Conservation (phyloP, 1,140 invertebrate genomes). For the Protaetia brevitarsis region DNA sequence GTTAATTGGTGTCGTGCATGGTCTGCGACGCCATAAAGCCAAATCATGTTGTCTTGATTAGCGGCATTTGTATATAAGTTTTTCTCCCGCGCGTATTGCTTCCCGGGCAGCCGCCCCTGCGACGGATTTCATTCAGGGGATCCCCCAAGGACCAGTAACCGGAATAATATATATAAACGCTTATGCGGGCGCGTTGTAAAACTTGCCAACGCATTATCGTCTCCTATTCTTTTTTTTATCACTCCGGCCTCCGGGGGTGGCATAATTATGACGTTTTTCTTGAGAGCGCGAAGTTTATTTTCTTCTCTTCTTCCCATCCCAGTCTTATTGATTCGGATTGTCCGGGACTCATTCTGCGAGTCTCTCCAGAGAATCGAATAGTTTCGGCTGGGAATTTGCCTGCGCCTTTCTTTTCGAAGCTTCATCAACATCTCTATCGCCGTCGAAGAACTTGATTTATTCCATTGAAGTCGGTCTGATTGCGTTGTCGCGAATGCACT, state of each 20-base stretch:
- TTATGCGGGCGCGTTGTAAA: not conserved
- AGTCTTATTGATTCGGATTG: too few relatives aligned
- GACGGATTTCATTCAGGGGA: not conserved
- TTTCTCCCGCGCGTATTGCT: slow-evolving; percentile 33
- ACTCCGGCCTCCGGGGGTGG: too few relatives aligned
- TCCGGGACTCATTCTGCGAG: too few relatives aligned
- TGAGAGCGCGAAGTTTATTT: too few relatives aligned
- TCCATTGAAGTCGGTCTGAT: slow-evolving; percentile 16
- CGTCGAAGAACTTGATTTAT: slow-evolving; percentile 7
- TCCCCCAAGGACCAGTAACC: not conserved
- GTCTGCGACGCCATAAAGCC: slow-evolving; percentile 28
- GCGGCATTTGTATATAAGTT: slow-evolving; percentile 49
- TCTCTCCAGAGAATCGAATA: not conserved
- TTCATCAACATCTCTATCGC: not conserved
- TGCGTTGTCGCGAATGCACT: slow-evolving; percentile 14
- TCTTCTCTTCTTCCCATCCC: too few relatives aligned
- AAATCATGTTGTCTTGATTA: slow-evolving; percentile 52
- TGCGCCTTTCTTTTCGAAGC: not conserved
- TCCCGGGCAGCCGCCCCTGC: not conserved
- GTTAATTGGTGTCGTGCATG: slow-evolving; percentile 12
- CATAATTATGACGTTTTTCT: too few relatives aligned
- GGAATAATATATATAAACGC: slow-evolving; percentile 12
- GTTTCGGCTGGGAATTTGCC: not conserved
- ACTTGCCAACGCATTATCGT: not conserved
- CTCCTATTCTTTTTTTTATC: not conserved